These are phyloP conservation scores for Petrolisthes manimaculis DNA, from an alignment of 2,888 invertebrate species.

Conservation along the genomic window DNA sequence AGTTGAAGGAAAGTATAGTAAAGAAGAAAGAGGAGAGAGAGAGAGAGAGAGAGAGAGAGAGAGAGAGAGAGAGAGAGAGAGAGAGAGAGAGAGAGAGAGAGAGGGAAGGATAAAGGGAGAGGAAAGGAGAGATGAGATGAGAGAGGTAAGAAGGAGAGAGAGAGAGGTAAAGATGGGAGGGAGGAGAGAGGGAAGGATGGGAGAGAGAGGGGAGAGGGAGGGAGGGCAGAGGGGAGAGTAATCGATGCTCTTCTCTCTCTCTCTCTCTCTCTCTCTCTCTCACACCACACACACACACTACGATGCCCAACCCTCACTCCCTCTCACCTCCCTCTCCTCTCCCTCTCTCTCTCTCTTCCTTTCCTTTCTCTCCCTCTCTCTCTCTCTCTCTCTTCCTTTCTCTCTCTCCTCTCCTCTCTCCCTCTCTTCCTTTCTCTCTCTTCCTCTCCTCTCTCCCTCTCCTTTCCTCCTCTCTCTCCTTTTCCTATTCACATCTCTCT, in stretches of 20 bases:
- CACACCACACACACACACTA: background rate
- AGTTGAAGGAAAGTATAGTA: background rate
- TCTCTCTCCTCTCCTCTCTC: background rate
- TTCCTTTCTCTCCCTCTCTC: background rate
- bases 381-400: background rate
- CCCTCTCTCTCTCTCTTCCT: background rate
- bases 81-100: background rate
- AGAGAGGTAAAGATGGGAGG: background rate
- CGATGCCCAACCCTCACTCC: background rate
- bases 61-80: background rate
- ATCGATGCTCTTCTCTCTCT: constrained; percentile 3
- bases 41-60: background rate
- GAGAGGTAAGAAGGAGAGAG: background rate
- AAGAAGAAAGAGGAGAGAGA: background rate
- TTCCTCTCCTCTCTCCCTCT: background rate
- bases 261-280: constrained; percentile 9
- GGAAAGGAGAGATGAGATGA: background rate
- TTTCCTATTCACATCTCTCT: background rate
- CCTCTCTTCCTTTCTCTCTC: background rate
- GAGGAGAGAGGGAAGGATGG: background rate
- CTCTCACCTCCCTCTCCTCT: background rate
- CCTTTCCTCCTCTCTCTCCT: background rate
- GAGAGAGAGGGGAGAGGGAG: background rate
- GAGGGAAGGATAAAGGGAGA: background rate
- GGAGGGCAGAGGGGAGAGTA: background rate